A percentile compares a stretch with the other conserved stretches of the same genome.
Evolutionary conservation across 1,140 invertebrate species (phyloP).

Genomic region (Sitobion miscanthi): DNA sequence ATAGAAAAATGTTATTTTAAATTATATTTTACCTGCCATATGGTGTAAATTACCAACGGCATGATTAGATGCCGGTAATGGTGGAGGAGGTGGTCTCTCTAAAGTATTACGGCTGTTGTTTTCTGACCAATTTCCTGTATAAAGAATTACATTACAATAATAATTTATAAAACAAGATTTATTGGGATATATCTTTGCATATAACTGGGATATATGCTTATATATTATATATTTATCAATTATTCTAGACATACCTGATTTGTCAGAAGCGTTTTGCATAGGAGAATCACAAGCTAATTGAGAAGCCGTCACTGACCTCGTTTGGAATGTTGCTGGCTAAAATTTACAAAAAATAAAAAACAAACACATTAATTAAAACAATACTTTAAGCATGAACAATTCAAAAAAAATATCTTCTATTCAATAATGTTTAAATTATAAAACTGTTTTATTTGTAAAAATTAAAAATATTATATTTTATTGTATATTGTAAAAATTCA

Average conservation of each 20-base stretch:
- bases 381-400: background rate
- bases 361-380: background rate
- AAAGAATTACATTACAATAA: background rate
- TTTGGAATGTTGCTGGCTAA: constrained; percentile 78
- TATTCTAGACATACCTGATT: constrained; percentile 68
- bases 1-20: background rate
- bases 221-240: background rate
- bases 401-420: too few species aligned
- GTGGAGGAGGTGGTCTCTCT: constrained; percentile 72
- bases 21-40: constrained; percentile 70
- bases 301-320: constrained; percentile 86
- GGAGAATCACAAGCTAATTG: constrained; percentile 85
- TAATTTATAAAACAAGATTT: background rate
- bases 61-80: constrained; percentile 69
- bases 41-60: constrained; percentile 83
- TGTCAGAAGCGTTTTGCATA: constrained; percentile 76
- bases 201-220: background rate
- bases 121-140: constrained; percentile 40
- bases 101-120: constrained; percentile 67
- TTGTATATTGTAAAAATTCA: too few species aligned
- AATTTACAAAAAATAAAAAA: constrained; percentile 48
- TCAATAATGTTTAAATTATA: background rate
- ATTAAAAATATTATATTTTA: too few species aligned
- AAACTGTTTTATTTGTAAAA: background rate
- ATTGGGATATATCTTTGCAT: background rate